A percentile compares a stretch with the other conserved stretches of the same genome.
Evolutionary conservation across 2,797 vertebrate species (phyloP).

Genomic region (Gila robusta): DNA sequence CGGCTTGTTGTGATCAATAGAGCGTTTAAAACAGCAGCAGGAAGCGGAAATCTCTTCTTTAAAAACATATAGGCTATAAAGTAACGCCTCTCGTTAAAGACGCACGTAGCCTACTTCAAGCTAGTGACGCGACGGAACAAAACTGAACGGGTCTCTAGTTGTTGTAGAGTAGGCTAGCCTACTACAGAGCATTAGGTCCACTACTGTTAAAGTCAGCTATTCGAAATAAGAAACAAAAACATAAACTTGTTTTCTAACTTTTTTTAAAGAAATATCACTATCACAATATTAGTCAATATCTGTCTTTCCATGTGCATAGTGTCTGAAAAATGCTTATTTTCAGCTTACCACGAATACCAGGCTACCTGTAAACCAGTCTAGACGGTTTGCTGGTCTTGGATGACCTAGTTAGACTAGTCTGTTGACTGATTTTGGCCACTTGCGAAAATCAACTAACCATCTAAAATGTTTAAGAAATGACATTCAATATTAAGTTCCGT

Average conservation of each 20-base stretch:
- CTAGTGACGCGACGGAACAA: background rate
- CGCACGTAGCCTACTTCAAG: background rate
- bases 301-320: background rate
- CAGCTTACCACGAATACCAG: too few species aligned
- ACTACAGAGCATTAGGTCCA: background rate
- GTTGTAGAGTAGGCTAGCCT: background rate
- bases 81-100: constrained; percentile 47
- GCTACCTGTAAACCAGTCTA: background rate
- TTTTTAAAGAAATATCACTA: background rate
- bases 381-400: background rate
- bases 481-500: background rate
- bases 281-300: background rate
- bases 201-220: background rate
- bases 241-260: background rate
- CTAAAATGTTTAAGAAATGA: background rate
- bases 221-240: background rate
- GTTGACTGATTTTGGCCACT: background rate
- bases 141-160: background rate
- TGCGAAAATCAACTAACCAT: background rate
- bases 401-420: background rate
- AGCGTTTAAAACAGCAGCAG: constrained; percentile 37
- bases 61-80: constrained; percentile 29
- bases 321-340: background rate
- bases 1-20: constrained; percentile 27
- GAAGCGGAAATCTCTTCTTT: constrained; percentile 45